Evolutionary conservation across 2,888 invertebrate species (phyloP), one percentile per base, ranked within the genome.

Genomic region (Laothoe populi): DNA sequence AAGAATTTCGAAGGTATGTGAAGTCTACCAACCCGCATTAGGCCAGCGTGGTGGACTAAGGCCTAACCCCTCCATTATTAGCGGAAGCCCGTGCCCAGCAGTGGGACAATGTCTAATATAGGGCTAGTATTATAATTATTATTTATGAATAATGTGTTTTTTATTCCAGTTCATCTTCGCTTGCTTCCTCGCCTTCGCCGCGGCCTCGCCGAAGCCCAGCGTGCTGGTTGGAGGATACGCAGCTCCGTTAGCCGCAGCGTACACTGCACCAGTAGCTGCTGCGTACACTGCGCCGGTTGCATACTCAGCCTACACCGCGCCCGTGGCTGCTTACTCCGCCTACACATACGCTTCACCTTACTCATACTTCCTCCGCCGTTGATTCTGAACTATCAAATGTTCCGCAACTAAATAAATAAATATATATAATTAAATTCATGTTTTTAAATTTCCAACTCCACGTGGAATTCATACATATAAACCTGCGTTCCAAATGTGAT

Each of bases 231-330:
- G 73, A 26, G 74, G 78, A 3, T 81, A 81, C 69, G 75, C 85
- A 11, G 78, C 79, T 1, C 71, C 71, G n/a, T 60, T 70, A 19
- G 77, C 44, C 19, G 44, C 44, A 8, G 44, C 44, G 8, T 73
- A 71, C 67, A 69, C 83, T 13, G 74, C 84, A 0, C 80, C 81
- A 0, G 68, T 82, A 7, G 84, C 85, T 0, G 78, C 80, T 64
- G 92, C 90, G 62, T 90, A 93, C 65, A 90, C 92, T 61, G 82
- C 86, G 0, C 81, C 82, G 13, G 71, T 82, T 42, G 79, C 82
- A 19, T 80, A 91, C 93, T 63, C 82, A 21, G 81, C 83, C 4
- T 83, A 80, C 77, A 68, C 78, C 58, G 79, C 84, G 0, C 79
- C 78, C 2, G 68, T 76, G 19, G 76, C 80, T 16, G 77, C 82